phyloP scores from a whole-genome alignment of 2,113 vertebrate genomes.

The Empidonax traillii region DNA sequence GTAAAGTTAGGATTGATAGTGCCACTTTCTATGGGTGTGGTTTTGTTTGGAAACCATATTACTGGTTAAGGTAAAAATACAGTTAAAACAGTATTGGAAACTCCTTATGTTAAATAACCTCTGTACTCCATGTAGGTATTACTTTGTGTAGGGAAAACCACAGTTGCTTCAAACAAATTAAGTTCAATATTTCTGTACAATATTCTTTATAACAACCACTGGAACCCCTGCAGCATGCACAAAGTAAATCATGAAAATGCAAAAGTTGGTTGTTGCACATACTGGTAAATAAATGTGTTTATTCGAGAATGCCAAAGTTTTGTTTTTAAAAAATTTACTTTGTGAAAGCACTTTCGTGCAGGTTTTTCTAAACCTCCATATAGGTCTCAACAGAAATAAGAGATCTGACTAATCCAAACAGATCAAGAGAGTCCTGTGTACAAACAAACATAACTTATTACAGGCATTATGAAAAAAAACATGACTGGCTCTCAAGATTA shows the following conservation, averaged over 20 bases:
- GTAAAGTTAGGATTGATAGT: not conserved
- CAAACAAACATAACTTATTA: slow-evolving; percentile 75
- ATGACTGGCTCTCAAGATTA: slow-evolving; percentile 19
- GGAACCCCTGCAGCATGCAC: slow-evolving; percentile 74
- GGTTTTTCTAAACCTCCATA: slow-evolving; percentile 78
- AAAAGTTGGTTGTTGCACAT: slow-evolving; percentile 72
- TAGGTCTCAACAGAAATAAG: slow-evolving; percentile 70
- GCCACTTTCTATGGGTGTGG: not conserved
- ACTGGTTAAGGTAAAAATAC: not conserved
- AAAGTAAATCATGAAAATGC: slow-evolving; percentile 74
- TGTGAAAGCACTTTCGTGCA: slow-evolving; percentile 80
- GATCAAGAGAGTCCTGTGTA: slow-evolving; percentile 77
- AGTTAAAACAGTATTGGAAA: not conserved
- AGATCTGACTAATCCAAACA: slow-evolving; percentile 70
- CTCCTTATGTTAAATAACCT: not conserved
- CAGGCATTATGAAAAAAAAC: slow-evolving; percentile 69
- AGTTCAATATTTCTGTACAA: slow-evolving; percentile 75
- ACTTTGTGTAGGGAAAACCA: not conserved
- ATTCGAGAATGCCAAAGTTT: slow-evolving; percentile 70
- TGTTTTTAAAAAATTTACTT: slow-evolving; percentile 67
- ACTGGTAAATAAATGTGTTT: slow-evolving; percentile 73
- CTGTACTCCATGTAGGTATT: not conserved
- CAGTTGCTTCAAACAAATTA: slow-evolving; percentile 61
- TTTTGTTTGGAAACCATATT: not conserved
- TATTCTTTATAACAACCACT: slow-evolving; percentile 77